Conservation (phyloP, 1,140 invertebrate genomes). For the Drosophila trapezifrons region DNA sequence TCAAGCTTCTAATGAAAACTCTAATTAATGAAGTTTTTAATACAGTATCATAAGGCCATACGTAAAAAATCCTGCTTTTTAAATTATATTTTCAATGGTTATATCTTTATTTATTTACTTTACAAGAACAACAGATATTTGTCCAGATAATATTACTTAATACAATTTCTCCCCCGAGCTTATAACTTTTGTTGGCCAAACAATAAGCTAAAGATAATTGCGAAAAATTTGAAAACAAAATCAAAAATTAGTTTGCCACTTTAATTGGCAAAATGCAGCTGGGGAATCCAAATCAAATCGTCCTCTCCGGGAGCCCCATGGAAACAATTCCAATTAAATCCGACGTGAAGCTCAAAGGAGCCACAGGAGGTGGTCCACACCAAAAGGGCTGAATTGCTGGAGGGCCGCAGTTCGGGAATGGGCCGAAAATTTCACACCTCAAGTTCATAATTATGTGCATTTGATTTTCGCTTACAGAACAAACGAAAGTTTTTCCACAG, state of each 20-base stretch:
- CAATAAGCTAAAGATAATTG: constrained; percentile 41
- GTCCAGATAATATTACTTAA: not conserved
- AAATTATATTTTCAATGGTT: too few species aligned
- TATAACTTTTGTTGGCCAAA: not conserved
- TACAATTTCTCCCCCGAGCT: not conserved
- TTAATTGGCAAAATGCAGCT: constrained; percentile 45
- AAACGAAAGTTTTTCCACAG: constrained; percentile 63
- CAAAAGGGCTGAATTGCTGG: not conserved
- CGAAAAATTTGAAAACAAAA: constrained; percentile 26
- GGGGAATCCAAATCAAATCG: constrained; percentile 36
- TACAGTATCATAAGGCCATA: too few species aligned
- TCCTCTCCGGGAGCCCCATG: constrained; percentile 2
- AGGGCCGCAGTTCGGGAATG: not conserved
- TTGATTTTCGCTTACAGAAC: constrained; percentile 50
- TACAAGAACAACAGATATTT: too few species aligned
- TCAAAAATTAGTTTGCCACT: constrained; percentile 45
- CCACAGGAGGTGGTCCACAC: constrained; percentile 6
- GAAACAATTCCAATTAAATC: constrained; percentile 58
- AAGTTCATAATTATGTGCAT: constrained; percentile 71
- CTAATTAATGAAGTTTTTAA: too few species aligned
- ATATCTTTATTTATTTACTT: too few species aligned
- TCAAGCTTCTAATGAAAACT: too few species aligned
- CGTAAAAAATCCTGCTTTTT: too few species aligned
- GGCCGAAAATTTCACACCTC: constrained; percentile 52
- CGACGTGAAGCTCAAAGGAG: constrained; percentile 38